Base-by-base conservation (phyloP, 2,113 vertebrate genomes). In the Cyanoliseus patagonus region DNA sequence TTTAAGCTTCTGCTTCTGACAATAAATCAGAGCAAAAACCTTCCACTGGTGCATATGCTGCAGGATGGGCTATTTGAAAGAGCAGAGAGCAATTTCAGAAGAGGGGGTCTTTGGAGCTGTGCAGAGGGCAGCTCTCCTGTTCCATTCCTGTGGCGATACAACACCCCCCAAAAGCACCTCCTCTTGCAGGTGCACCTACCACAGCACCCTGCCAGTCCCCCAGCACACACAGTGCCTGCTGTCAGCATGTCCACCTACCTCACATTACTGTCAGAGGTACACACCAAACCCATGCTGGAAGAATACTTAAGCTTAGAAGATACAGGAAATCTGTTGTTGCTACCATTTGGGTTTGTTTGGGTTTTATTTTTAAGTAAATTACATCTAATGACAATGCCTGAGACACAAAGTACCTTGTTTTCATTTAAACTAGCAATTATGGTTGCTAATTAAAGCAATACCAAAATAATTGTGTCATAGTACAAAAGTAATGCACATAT, bases 231-330 rank as follows among this genome's bases (percentile, higher is more conserved):
- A 55, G 35, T 0, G 1, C 49, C 27, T 18, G 46, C 44, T 27
- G 33, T 41, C 44, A 19, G 35, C 35, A 3, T 0, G 0, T 30
- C 18, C 72, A 35, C 37, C 30, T 62, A 2, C 3, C 24, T 62
- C 33, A 17, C 2, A 0, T 16, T 28, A 5, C 47, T 30, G 16
- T 14, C 18, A 3, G 4, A 49, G 0, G 0, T 35, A 46, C 37
- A 10, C 15, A 35, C 24, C 0, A 0, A 74, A 14, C 14, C 41
- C 15, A 1, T 1, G 15, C 61, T 24, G 14, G 49, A 63, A 78
- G 37, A 70, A 81, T 49, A 39, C 12, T 17, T 28, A 4, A 53
- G 9, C 49, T 70, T 18, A 22, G 13, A 70, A 57, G 52, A 72
- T 20, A 33, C 6, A 8, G 4, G 10, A 91, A 83, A 92, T 62